Base-by-base conservation (phyloP, 2,888 invertebrate species). In the Apodemia mormo region DNA sequence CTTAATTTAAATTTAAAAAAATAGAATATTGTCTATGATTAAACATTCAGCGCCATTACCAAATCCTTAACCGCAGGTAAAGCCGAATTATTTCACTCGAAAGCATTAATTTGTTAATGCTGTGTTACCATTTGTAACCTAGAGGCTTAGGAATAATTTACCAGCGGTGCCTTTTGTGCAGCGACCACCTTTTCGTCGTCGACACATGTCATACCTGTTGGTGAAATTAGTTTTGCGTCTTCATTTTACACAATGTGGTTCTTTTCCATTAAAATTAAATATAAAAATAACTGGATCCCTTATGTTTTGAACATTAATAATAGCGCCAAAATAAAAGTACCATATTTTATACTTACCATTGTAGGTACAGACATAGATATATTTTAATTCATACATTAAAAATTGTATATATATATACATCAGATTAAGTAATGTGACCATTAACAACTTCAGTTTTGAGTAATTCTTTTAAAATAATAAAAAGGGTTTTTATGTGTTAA, bases 111-210 rank as follows among this genome's bases (percentile, higher is more conserved):
- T 86, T 83, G 92, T 92, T 93, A 92, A 91, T 90, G 86, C 87
- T 84, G 88, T 85, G 81, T 81, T 80, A 88, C 90, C 90, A 84
- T 77, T 84, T 80, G 83, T 86, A 84, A 83, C 83, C 83, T 87
- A 80, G 76, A 77, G 79, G 80, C 84, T 84, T 82, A 85, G 86
- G 87, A 84, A 82, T 80, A 86, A 94, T 96, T 96, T 98, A 98
- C 98, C 98, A 94, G 98, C 98, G 93, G 98, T 98, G 96, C 98
- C 98, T 96, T 98, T 97, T 88, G 98, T 98, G 95, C 98, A 98
- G 94, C 98, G 96, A 92, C 98, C 98, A 94, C 98, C 98, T 95
- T 98, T 98, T 94, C 98, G 96, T 91, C 98, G 96, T 87, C 98
- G 96, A 95, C 98, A 98, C 98, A 98, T 98, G 96, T 98, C 98